Evolutionary conservation across 1,140 invertebrate species (phyloP), one percentile per base, ranked within the genome.

Genomic region (Contarinia nasturtii): DNA sequence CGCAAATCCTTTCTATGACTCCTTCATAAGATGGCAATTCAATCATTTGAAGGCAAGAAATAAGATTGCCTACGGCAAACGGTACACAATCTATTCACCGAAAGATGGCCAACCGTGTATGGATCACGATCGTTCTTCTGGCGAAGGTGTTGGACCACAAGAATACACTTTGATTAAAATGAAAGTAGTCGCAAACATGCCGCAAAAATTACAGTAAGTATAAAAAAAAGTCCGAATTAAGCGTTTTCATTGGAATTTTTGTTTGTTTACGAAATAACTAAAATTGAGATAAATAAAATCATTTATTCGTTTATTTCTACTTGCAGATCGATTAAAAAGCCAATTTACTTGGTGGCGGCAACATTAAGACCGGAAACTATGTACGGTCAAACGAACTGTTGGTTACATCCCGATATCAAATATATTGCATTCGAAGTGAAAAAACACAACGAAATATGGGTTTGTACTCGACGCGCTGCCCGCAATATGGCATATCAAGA

Each of bases 371-470:
- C 95, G 11, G 96, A 99, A 69, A 99, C 96, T 1, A 98, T 99
- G 95, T 99, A 97, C 64, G 96, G 96, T 2, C 96, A 98, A 70
- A 99, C 96, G 0, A 99, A 98, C 62, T 97, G 94, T 62, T 99
- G 94, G 92, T 60, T 99, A 1, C 82, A 82, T 58, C 96, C 96
- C 3, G 90, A 96, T 56, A 91, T 98, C 54, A 78, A 77, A 50
- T 98, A 98, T 57, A 77, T 94, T 54, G 90, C 83, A 14, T 85
- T 90, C 65, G 70, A 78, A 55, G 75, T 77, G 5, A 65, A 74
- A 7, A 75, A 74, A 33, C 57, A 66, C 7, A 74, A 81, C 49
- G 86, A 87, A 48, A 70, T 97, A 18, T 96, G 85, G 61, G 75
- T 99, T 44, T 89, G 81, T 52, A 96, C 92, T 0, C 61, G 67